Conservation (phyloP, 2,797 vertebrate species). For the Pseudochromis fuscus region DNA sequence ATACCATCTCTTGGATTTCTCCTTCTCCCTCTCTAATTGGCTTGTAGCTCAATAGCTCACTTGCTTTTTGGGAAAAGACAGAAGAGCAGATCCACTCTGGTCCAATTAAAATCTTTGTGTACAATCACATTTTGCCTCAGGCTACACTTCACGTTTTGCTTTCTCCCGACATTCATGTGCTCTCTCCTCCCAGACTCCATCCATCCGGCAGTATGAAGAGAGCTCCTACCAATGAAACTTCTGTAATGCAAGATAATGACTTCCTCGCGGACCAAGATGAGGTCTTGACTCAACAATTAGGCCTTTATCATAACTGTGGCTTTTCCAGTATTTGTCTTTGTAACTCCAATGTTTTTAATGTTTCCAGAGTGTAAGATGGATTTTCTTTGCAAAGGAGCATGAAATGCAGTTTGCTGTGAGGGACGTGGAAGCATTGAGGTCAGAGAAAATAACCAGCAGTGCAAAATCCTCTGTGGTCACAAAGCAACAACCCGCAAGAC, state of each 20-base stretch:
- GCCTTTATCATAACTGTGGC: neutral
- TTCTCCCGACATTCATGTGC: neutral
- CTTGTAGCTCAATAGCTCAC: conserved; percentile 28
- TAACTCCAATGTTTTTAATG: neutral
- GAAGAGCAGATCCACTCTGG: conserved; percentile 4
- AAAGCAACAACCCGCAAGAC: too few species aligned
- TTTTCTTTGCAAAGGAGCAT: conserved; percentile 6
- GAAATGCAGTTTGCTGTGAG: neutral
- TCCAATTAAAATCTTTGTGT: conserved; percentile 11
- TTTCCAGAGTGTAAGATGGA: neutral
- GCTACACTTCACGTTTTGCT: neutral
- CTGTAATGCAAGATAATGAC: conserved; percentile 39
- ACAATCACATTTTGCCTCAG: neutral
- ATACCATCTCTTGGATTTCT: conserved; percentile 1
- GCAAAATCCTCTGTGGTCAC: too few species aligned
- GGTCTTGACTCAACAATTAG: conserved; percentile 2
- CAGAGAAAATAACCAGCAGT: too few species aligned
- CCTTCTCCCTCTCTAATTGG: conserved; percentile 18
- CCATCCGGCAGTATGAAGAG: conserved; percentile 9
- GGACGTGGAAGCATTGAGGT: too few species aligned
- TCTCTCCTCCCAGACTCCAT: conserved; percentile 19
- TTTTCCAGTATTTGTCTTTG: neutral
- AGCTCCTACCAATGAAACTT: conserved; percentile 25
- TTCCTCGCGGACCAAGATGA: conserved; percentile 3
- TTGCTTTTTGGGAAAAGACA: neutral